phyloP scores from a whole-genome alignment of 1,140 invertebrate genomes.

The Drosophila pseudoananassae region DNA sequence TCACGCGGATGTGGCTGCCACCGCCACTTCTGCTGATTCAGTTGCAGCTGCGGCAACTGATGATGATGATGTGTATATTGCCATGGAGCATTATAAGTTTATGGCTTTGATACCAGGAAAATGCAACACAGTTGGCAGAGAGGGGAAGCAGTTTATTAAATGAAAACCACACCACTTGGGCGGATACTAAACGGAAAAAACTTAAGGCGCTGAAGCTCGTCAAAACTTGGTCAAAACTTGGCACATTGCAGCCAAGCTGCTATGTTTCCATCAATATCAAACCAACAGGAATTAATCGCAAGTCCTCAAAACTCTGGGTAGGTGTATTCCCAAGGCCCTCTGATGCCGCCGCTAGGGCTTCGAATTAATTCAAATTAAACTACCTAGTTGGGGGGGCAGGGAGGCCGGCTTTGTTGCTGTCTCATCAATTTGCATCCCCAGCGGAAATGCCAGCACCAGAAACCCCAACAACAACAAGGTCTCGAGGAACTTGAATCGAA shows the following conservation, averaged over 20 bases:
- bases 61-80: conserved; percentile 76
- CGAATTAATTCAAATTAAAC: conserved; percentile 75
- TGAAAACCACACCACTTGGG: conserved; percentile 14
- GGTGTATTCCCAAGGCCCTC: conserved; percentile 31
- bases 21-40: conserved; percentile 42
- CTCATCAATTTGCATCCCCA: conserved; percentile 51
- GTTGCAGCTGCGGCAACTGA: conserved; percentile 42
- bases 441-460: conserved; percentile 51
- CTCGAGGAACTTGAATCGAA: conserved; percentile 21
- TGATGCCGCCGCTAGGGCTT: conserved; percentile 60
- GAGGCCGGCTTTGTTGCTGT: conserved; percentile 24
- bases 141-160: conserved; percentile 24
- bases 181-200: conserved; percentile 16
- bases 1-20: conserved; percentile 55
- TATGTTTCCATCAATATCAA: too few relatives aligned
- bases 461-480: conserved; percentile 21
- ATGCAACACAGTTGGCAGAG: conserved; percentile 44
- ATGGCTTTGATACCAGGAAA: conserved; percentile 65
- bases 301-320: neutral
- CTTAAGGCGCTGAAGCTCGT: conserved; percentile 23
- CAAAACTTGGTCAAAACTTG: conserved; percentile 24
- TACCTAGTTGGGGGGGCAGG: conserved; percentile 8
- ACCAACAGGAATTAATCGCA: too few relatives aligned
- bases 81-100: conserved; percentile 59
- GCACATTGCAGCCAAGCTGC: neutral